Conservation (phyloP, 1,140 invertebrate species). For the Trichomalopsis sarcophagae region DNA sequence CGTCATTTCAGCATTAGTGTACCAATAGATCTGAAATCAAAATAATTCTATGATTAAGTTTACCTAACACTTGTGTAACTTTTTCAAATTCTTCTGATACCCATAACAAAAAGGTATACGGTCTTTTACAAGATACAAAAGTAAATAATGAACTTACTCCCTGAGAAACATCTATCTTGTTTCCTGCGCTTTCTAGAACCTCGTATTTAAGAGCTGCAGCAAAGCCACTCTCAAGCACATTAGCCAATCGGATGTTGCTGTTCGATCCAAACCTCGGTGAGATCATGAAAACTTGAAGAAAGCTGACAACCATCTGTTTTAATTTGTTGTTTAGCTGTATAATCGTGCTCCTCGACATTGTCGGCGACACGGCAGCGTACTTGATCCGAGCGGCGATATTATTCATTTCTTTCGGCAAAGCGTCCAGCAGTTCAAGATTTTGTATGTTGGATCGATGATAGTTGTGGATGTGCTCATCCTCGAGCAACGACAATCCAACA, state of each 20-base stretch:
- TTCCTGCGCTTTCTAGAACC: not conserved
- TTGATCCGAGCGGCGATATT: not conserved
- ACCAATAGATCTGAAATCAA: constrained; percentile 1
- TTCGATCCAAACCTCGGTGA: not conserved
- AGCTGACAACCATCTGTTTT: not conserved
- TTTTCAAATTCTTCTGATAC: no score
- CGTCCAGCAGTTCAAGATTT: not conserved
- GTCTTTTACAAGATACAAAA: no score
- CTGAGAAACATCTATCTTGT: not conserved
- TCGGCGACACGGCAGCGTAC: not conserved
- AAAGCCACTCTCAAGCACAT: not conserved
- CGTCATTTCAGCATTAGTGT: not conserved
- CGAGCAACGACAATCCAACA: not conserved
- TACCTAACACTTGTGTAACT: no score
- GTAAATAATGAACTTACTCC: not conserved
- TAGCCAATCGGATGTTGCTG: not conserved
- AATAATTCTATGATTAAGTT: not conserved
- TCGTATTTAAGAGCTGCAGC: not conserved
- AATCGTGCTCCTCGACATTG: not conserved
- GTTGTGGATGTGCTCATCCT: not conserved
- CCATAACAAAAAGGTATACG: no score
- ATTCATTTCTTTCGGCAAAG: not conserved
- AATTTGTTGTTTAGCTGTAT: not conserved
- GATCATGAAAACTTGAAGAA: not conserved
- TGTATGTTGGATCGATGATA: constrained; percentile 8